Base-by-base conservation (phyloP, 2,888 invertebrate genomes). In the Pseudococcus viburni region DNA sequence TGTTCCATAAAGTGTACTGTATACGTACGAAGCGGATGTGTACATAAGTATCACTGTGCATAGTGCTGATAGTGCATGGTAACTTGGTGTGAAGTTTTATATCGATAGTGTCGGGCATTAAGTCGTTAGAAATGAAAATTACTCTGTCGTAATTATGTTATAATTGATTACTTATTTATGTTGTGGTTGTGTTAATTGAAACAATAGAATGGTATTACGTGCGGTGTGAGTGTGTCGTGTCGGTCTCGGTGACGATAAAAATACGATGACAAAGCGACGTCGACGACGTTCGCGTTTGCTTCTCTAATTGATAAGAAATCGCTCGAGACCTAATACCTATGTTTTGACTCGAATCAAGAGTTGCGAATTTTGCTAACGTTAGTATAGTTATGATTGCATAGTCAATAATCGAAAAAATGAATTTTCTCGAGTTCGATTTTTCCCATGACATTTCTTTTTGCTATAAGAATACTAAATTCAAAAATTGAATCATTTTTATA, bases 191-290 rank as follows among this genome's bases (percentile, higher is more conserved):
- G 73, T 33, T 73, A 33, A 73, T 73, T 73, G 33, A 17, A 73
- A 73, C 73, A 73, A 73, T 73, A 33, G 73, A 33, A 73, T 73
- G 33, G 73, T 73, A 33, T 73, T 73, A 73, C 73, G 73, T 17
- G 73, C 9, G 73, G 15, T 33, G 39, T 73, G 17, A 5, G 17
- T 64, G 73, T 33, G 68, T 22, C n/a, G 12, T 73, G 68, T 33
- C 26, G 26, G 26, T 33, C 26, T 73, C 39, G 33, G 73, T 19
- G 73, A 15, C 33, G 17, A 73, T 33, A 33, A 33, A 33, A 39
- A 73, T 22, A 22, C 22, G 64, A 64, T 64, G 64, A 64, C 22
- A 3, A 73, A 1, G 33, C 33, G 73, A 12, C 73, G 68, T 19
- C 26, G 12, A 15, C 26, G 15, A 17, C 39, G 73, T 33, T 33